These are phyloP conservation scores for Sporophila hypoxantha DNA, from an alignment of 2,113 vertebrate genomes.

Conservation along the genomic window DNA sequence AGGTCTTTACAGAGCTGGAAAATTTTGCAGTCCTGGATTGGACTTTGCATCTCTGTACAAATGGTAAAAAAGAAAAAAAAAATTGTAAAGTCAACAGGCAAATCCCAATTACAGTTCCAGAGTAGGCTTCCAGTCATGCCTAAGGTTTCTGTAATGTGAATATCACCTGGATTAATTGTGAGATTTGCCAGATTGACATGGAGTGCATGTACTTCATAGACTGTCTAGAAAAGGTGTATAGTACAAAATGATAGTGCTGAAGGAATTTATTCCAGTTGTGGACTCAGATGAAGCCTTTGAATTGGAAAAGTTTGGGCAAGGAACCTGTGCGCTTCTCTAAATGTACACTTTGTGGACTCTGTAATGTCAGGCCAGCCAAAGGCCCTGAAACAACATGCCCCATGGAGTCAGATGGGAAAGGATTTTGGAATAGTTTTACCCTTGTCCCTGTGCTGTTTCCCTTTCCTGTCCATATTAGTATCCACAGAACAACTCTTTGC, in stretches of 20 bases:
- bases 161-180: not conserved
- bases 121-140: not conserved
- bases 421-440: not conserved
- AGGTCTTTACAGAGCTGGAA: not conserved
- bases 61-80: not conserved
- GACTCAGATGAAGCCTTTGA: not conserved
- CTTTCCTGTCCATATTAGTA: not conserved
- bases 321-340: not conserved
- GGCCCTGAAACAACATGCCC: not conserved
- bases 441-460: not conserved
- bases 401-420: not conserved
- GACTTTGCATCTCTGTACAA: not conserved
- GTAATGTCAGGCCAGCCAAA: too few relatives aligned
- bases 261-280: not conserved
- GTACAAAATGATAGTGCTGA: not conserved
- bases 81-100: not conserved
- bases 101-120: not conserved
- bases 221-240: not conserved
- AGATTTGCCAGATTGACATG: not conserved
- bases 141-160: not conserved
- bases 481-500: not conserved
- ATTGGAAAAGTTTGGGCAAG: not conserved
- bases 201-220: not conserved
- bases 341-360: fast-evolving
- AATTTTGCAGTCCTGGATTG: not conserved